Percentiles rank a stretch among this genome's conserved stretches.
Evolutionary conservation across 2,797 vertebrate genomes (phyloP).

Genomic region (Spondyliosoma cantharus): DNA sequence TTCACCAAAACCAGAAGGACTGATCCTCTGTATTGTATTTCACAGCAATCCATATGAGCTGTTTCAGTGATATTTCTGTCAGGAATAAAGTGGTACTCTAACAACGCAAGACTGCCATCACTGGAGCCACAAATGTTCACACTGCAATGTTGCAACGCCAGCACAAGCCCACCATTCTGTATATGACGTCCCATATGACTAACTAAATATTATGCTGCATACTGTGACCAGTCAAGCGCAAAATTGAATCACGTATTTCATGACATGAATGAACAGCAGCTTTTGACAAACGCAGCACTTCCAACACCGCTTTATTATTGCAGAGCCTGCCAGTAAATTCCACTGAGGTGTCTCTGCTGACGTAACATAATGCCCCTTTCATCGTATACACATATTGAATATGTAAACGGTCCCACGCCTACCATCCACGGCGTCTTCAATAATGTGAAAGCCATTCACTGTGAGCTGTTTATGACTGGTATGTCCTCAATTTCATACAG

Average conservation of each 20-base stretch:
- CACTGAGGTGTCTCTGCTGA: conserved; percentile 53
- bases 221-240: conserved; percentile 52
- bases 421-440: conserved; percentile 38
- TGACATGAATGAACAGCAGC: conserved; percentile 47
- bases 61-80: too few relatives aligned
- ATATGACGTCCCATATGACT: conserved; percentile 47
- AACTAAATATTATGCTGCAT: conserved; percentile 48
- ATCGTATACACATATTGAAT: conserved; percentile 62
- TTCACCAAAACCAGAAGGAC: too few relatives aligned
- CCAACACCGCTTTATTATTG: conserved; percentile 50
- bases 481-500: conserved; percentile 27
- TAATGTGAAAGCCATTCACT: conserved; percentile 40
- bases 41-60: too few relatives aligned
- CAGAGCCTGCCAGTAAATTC: conserved; percentile 48
- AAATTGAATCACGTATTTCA: conserved; percentile 69
- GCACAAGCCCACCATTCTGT: conserved; percentile 12
- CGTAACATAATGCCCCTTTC: conserved; percentile 52
- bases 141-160: conserved; percentile 10
- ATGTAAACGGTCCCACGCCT: conserved; percentile 48
- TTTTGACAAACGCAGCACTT: conserved; percentile 47
- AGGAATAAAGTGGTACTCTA: too few relatives aligned
- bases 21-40: too few relatives aligned
- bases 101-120: too few relatives aligned
- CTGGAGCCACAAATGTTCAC: conserved; percentile 3
- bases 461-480: conserved; percentile 40